Evolutionary conservation across 2,797 vertebrate genomes (phyloP), one percentile per base, ranked within the genome.

Genomic region (Phataginus tricuspis): DNA sequence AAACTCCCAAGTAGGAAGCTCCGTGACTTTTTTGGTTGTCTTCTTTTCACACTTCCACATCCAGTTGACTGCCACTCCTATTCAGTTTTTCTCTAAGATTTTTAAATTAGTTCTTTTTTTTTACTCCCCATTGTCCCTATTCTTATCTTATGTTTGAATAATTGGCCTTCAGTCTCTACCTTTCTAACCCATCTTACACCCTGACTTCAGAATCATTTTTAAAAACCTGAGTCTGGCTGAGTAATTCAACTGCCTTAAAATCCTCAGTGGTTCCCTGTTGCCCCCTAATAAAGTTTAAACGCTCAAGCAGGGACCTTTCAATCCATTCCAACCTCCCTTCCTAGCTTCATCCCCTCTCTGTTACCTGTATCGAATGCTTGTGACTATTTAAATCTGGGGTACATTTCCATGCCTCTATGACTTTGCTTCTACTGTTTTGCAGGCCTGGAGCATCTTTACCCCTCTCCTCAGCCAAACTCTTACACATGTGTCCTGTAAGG

Each of bases 121-220:
- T 78, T 16, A 55, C 14, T 82, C 63, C 78, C 74, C 31, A 71
- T 86, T 53, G 8, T 80, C 53, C 59, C 37, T 61, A 18, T 89
- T 92, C 55, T 83, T 86, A 64, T 15, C 14, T 51, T 94, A 2
- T 51, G 10, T 90, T 95, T 93, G 87, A 74, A 61, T 85, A 86
- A 79, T 23, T 78, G 72, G 12, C 23, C 57, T 90, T 85, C 45
- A 16, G 29, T 75, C 72, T 89, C 57, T 88, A 7, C 10, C 72
- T 94, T 94, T 83, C 74, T 83, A 68, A 74, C 42, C 37, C 29
- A 31, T 72, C 64, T 75, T 51, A 69, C 2, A 71, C 39, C 7
- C 82, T 85, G 84, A 96, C 59, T 66, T 97, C 59, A 71, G 72
- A 88, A 74, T 92, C 95, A 88, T 90, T 95, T 86, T 96, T 93